A percentile compares a stretch with the other conserved stretches of the same genome.
Conservation (phyloP, 2,888 invertebrate genomes). For the Chrysolina haemoptera region DNA sequence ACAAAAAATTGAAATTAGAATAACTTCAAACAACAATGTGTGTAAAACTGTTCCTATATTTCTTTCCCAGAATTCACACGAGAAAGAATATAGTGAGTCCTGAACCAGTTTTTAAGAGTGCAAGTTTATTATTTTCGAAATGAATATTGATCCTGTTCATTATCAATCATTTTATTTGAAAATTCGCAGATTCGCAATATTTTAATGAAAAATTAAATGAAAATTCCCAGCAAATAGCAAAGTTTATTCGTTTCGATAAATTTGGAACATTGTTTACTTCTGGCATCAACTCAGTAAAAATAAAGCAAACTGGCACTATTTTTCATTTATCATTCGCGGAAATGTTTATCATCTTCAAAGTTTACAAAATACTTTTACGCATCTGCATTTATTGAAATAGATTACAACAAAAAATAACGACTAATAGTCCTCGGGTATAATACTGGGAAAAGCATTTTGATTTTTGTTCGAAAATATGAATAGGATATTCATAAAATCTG, state of each 20-base stretch:
- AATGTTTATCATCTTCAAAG: neutral
- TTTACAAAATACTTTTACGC: neutral
- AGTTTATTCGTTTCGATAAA: neutral
- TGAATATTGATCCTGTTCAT: neutral
- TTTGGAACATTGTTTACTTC: neutral
- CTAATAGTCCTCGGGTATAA: too few relatives aligned
- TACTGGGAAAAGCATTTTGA: too few relatives aligned
- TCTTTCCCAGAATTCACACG: too few relatives aligned
- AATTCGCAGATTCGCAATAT: neutral
- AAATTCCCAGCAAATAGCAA: neutral
- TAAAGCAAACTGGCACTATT: neutral
- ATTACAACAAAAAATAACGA: neutral
- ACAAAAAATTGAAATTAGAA: slow-evolving; percentile 52
- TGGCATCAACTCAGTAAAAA: neutral
- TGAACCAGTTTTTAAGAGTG: too few relatives aligned
- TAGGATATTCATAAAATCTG: too few relatives aligned
- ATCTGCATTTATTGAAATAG: neutral
- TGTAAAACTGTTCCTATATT: too few relatives aligned
- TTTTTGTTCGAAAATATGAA: too few relatives aligned
- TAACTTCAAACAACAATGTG: neutral
- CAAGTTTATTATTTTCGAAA: too few relatives aligned
- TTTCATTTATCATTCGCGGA: neutral
- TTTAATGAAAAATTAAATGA: too few relatives aligned
- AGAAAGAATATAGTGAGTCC: too few relatives aligned
- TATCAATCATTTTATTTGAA: neutral